Evolutionary conservation across 2,888 invertebrate species (phyloP), one percentile per base, ranked within the genome.

Genomic region (Marronus borbonicus): DNA sequence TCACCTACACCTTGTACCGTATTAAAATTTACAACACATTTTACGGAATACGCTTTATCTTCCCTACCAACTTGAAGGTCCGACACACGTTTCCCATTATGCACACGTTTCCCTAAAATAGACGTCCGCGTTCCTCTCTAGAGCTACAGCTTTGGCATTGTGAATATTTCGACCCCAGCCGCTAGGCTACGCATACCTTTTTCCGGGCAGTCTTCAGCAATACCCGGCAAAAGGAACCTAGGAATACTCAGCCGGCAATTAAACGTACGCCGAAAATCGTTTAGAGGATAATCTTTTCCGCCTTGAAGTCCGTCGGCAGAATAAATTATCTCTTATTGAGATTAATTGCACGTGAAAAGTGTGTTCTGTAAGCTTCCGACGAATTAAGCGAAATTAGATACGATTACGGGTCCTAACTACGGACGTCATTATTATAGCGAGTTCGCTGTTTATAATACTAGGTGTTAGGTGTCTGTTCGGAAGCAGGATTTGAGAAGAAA

Each of bases 251-350:
- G 20, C 55, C 55, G 17, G 62, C 31, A 62, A 62, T 60, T 14
- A 44, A 44, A 44, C 17, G 31, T 60, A 60, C 24, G 60, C 44
- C 60, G 72, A 60, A 60, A 44, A 20, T 44, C 60, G 12, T 74
- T 74, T 39, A 31, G 72, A 36, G 58, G 44, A 60, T 60, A 60
- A 74, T 74, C 60, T 74, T 74, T 24, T 60, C 39, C 68, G 44
- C 68, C 24, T 14, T 50, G 49, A 7, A 14, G 58, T 24, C 60
- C 60, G 60, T 60, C 58, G 60, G 49, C 68, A 4, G 50, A 74
- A 14, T 62, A 62, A 74, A 74, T 74, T 74, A 74, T 60, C 72
- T 44, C 60, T 74, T 60, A 74, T 74, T 74, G 72, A 74, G 44
- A 74, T 60, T 74, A 74, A 74, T 74, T 74, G 24, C 20, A 44